Conservation (phyloP, 2,888 invertebrate genomes). For the Acheta domesticus region DNA sequence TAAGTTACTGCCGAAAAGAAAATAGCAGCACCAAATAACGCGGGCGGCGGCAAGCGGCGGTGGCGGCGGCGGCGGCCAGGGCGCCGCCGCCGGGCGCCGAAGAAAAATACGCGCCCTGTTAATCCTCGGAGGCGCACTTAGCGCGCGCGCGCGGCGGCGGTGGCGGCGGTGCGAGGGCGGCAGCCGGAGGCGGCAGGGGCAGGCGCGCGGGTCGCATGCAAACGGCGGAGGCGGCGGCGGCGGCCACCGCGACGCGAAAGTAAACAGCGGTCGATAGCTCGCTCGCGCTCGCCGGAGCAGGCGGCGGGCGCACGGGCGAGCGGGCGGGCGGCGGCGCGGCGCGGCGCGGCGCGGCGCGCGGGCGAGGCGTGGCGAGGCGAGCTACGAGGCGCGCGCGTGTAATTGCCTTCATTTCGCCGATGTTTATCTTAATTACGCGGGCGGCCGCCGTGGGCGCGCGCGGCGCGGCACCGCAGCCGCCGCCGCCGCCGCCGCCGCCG, state of each 20-base stretch:
- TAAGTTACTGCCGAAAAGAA: constrained; percentile 37
- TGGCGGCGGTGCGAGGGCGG: too few species aligned
- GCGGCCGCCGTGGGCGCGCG: background rate
- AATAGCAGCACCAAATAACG: constrained; percentile 37
- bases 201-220: too few species aligned
- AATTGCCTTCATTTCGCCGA: constrained; percentile 39
- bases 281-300: background rate
- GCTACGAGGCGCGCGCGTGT: constrained; percentile 21
- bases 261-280: background rate
- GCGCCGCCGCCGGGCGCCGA: constrained; percentile 42
- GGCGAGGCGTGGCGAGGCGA: too few species aligned
- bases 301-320: too few species aligned
- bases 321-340: background rate
- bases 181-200: too few species aligned
- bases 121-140: constrained; percentile 38
- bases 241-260: background rate
- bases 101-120: constrained; percentile 57
- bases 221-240: background rate
- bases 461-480: background rate
- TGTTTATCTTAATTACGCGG: constrained; percentile 39
- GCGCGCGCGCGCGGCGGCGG: constrained; percentile 20
- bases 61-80: background rate
- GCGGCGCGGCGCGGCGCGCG: too few species aligned
- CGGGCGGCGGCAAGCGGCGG: too few species aligned
- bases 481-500: too few species aligned